phyloP scores from a whole-genome alignment of 1,140 invertebrate species.

The Octopus bimaculoides region DNA sequence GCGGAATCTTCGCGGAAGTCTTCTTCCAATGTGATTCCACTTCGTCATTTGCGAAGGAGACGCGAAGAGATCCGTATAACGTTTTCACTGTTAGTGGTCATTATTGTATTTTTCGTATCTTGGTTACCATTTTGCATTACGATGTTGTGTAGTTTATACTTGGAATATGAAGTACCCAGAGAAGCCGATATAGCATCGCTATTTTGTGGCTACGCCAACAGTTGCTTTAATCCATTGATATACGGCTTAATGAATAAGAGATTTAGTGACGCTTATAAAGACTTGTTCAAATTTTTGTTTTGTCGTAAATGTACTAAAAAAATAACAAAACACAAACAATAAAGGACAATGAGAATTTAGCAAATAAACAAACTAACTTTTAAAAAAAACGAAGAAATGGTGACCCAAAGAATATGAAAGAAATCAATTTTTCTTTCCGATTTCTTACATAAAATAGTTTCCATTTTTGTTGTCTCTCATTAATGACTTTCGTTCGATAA shows the following conservation, averaged over 20 bases:
- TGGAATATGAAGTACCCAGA: slow-evolving; percentile 17
- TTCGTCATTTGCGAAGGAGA: slow-evolving; percentile 13
- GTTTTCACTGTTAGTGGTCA: slow-evolving; percentile 33
- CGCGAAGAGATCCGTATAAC: slow-evolving; percentile 41
- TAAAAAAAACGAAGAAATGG: too few relatives aligned
- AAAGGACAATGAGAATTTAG: background rate
- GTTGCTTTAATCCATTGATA: slow-evolving; percentile 45
- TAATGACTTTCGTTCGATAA: too few relatives aligned
- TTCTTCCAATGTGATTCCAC: background rate
- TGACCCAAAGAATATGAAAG: too few relatives aligned
- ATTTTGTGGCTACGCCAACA: slow-evolving; percentile 47
- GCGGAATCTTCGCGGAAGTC: background rate
- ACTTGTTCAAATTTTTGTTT: slow-evolving; percentile 23
- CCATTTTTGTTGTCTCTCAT: too few relatives aligned
- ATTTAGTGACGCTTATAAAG: slow-evolving; percentile 37
- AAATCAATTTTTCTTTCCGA: too few relatives aligned
- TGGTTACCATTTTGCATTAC: slow-evolving; percentile 51
- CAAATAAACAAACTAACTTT: too few relatives aligned
- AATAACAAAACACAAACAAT: background rate
- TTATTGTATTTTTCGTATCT: slow-evolving; percentile 40
- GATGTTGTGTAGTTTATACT: slow-evolving; percentile 44
- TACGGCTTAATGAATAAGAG: slow-evolving; percentile 46
- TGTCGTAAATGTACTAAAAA: slow-evolving; percentile 1
- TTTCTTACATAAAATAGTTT: too few relatives aligned
- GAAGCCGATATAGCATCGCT: slow-evolving; percentile 41